These are phyloP conservation scores for Archaeoteleia sp. DNA, from an alignment of 2,888 invertebrate species.

Conservation along the genomic window DNA sequence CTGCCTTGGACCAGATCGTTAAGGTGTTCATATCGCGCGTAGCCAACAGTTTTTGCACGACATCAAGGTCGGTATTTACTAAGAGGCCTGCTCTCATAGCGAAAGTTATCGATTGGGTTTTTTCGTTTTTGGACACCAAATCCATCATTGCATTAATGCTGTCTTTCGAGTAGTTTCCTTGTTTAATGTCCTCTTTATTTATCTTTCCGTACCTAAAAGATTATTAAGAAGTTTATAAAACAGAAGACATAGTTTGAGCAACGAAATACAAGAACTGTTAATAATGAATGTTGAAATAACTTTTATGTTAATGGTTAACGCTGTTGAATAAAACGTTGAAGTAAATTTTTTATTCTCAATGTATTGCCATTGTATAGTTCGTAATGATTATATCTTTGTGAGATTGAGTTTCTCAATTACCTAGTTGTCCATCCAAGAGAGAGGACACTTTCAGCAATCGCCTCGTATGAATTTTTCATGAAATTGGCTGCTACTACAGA, in stretches of 20 bases:
- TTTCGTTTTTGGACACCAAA: constrained; percentile 76
- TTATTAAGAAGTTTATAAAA: no score
- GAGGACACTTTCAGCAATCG: constrained; percentile 81
- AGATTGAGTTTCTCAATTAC: constrained; percentile 70
- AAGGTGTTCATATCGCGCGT: constrained; percentile 79
- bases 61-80: constrained; percentile 80
- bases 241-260: no score
- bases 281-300: no score
- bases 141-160: constrained; percentile 84
- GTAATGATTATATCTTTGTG: not conserved
- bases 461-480: constrained; percentile 77
- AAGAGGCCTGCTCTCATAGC: constrained; percentile 85
- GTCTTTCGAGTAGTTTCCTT: constrained; percentile 77
- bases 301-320: no score
- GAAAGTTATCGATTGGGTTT: constrained; percentile 86
- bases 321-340: no score
- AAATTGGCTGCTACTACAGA: constrained; percentile 81
- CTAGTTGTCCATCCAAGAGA: constrained; percentile 92
- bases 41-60: constrained; percentile 79
- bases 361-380: not conserved
- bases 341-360: no score
- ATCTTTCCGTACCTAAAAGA: constrained; percentile 58
- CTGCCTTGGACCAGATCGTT: constrained; percentile 86
- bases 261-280: no score
- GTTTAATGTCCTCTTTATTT: constrained; percentile 64